Percentiles rank a stretch among this genome's conserved stretches.
phyloP scores from a whole-genome alignment of 2,888 invertebrate species.

The Hypomecis punctinalis region DNA sequence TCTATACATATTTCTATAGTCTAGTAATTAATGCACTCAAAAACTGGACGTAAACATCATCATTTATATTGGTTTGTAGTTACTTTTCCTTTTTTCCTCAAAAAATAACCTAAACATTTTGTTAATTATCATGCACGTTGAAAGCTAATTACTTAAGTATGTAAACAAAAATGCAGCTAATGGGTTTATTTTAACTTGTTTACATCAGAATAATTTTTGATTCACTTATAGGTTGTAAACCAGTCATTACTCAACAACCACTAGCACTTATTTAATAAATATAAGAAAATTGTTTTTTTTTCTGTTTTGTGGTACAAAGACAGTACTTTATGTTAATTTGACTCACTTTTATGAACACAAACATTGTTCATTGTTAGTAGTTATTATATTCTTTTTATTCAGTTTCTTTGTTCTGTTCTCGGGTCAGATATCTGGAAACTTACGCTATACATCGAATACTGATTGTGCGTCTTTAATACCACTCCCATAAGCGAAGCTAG shows the following conservation, averaged over 20 bases:
- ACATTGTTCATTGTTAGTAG: not conserved
- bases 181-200: slow-evolving; percentile 14
- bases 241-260: not conserved
- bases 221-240: not conserved
- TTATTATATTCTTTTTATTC: not conserved
- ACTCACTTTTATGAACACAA: slow-evolving; percentile 19
- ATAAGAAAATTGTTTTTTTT: not conserved
- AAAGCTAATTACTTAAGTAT: no score
- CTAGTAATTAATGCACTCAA: slow-evolving; percentile 34
- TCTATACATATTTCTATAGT: slow-evolving; percentile 28
- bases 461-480: slow-evolving; percentile 24
- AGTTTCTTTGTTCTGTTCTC: not conserved
- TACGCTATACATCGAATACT: slow-evolving; percentile 25
- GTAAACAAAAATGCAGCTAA: not conserved
- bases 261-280: no score
- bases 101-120: slow-evolving; percentile 7
- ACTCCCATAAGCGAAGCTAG: not conserved
- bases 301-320: not conserved
- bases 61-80: slow-evolving; percentile 3
- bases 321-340: slow-evolving; percentile 7
- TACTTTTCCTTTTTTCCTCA: not conserved
- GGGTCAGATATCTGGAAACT: slow-evolving; percentile 8
- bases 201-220: not conserved
- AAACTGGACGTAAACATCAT: slow-evolving; percentile 42
- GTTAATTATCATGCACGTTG: not conserved